Evolutionary conservation across 1,140 invertebrate genomes (phyloP).

Genomic region (Micrasema longulum): DNA sequence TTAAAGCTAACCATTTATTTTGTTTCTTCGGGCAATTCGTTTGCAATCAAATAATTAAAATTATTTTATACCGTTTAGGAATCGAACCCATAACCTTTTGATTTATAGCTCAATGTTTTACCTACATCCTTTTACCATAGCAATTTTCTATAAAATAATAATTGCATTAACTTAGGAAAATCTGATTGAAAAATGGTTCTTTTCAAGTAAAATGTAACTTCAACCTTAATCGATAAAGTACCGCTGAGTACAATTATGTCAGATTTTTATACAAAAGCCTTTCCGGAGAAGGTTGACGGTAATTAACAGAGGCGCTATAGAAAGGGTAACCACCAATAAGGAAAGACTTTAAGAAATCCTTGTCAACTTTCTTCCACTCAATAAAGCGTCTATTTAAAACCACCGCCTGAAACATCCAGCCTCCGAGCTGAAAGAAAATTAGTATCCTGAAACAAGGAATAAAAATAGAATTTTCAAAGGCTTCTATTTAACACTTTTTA

Average conservation of each 20-base stretch:
- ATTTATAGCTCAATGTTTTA: no score
- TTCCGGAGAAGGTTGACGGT: neutral
- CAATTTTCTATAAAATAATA: no score
- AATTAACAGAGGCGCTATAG: constrained; percentile 2
- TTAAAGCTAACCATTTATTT: no score
- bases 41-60: no score
- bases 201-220: no score
- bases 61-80: no score
- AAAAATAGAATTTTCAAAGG: no score
- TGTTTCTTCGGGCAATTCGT: no score
- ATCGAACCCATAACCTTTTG: no score
- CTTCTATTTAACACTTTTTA: no score
- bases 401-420: neutral
- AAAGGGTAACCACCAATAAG: constrained; percentile 11
- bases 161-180: neutral
- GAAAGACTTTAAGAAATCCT: constrained; percentile 18
- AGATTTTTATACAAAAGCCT: constrained; percentile 22
- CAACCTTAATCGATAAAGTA: no score
- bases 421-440: neutral
- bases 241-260: constrained; percentile 10
- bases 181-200: neutral
- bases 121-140: no score
- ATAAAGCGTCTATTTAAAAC: constrained; percentile 17
- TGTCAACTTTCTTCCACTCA: constrained; percentile 33
- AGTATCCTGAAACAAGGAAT: constrained; percentile 1